phyloP scores from a whole-genome alignment of 2,888 invertebrate genomes.

The Cephus pygmeus region DNA sequence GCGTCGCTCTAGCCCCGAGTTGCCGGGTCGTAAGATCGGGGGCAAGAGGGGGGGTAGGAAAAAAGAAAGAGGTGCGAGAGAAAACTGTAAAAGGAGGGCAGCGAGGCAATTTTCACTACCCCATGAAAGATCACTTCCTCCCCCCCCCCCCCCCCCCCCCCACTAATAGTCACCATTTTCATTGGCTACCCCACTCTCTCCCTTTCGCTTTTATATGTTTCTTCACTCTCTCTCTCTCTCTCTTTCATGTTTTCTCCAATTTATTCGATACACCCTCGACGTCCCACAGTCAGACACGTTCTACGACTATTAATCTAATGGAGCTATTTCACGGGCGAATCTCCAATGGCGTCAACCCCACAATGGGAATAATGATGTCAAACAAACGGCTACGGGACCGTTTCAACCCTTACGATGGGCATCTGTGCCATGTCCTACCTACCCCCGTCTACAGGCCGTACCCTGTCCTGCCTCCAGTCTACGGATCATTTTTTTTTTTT shows the following conservation, averaged over 20 bases:
- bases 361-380: conserved; percentile 58
- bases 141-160: not conserved
- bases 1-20: conserved; percentile 17
- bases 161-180: not conserved
- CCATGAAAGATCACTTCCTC: conserved; percentile 24
- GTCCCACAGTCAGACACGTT: conserved; percentile 7
- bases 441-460: conserved; percentile 22
- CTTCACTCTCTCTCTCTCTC: not conserved
- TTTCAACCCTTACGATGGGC: conserved; percentile 35
- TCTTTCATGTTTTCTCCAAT: no score
- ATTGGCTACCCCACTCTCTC: not conserved
- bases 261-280: not conserved
- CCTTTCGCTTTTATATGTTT: not conserved
- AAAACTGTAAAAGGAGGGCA: conserved; percentile 17
- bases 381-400: conserved; percentile 42
- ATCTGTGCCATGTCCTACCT: conserved; percentile 29
- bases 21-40: not conserved
- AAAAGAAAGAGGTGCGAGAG: conserved; percentile 9
- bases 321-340: conserved; percentile 5
- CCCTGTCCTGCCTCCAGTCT: conserved; percentile 28
- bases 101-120: conserved; percentile 23
- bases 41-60: not conserved
- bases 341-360: conserved; percentile 12
- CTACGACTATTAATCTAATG: not conserved
- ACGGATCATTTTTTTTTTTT: conserved; percentile 39